These are phyloP conservation scores for Tympanuchus pallidicinctus DNA, from an alignment of 2,113 vertebrate species.

Conservation along the genomic window DNA sequence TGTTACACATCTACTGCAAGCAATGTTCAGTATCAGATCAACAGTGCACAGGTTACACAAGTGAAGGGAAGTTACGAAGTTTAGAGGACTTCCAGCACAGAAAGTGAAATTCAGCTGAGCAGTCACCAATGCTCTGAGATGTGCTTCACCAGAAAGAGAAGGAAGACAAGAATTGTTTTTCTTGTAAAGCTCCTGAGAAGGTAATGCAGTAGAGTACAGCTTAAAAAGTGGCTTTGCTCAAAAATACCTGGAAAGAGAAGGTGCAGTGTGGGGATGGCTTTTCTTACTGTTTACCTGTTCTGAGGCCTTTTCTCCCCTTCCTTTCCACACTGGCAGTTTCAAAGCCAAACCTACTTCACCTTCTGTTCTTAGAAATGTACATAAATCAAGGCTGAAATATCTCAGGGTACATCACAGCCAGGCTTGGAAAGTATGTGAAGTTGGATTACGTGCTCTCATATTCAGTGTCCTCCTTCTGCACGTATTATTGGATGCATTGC, in stretches of 20 bases:
- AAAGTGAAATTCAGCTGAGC: accelerated
- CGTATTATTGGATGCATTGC: background rate
- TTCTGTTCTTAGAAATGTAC: background rate
- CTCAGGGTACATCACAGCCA: background rate
- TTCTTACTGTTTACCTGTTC: background rate
- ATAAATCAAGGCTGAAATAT: background rate
- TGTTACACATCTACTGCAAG: background rate
- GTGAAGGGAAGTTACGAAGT: background rate
- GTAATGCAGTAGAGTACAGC: background rate
- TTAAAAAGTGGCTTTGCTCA: background rate
- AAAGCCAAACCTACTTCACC: background rate
- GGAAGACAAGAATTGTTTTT: background rate
- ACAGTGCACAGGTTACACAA: background rate
- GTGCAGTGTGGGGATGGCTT: background rate
- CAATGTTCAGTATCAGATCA: background rate
- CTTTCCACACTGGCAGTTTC: background rate
- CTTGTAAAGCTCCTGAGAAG: background rate
- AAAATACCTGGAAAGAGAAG: background rate
- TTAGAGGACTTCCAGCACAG: background rate
- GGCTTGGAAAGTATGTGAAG: background rate
- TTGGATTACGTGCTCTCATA: background rate
- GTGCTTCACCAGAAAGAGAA: background rate
- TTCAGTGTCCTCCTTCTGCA: background rate
- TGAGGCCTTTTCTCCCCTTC: background rate
- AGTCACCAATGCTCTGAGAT: background rate